A percentile compares a stretch with the other conserved stretches of the same genome.
phyloP scores from a whole-genome alignment of 2,113 vertebrate species.

The Callipepla californica region DNA sequence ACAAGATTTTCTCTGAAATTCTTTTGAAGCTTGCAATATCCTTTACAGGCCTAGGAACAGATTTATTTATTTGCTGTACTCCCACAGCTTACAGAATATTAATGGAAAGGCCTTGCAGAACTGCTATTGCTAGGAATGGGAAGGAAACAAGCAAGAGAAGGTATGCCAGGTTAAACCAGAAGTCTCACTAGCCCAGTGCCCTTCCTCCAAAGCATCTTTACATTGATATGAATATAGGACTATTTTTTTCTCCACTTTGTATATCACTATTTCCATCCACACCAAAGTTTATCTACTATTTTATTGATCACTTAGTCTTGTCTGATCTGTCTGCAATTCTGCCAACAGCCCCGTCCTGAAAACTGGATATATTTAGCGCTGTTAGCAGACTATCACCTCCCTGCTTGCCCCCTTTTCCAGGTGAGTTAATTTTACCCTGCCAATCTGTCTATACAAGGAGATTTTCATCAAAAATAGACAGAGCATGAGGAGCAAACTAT shows the following conservation, averaged over 20 bases:
- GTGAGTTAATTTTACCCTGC: not conserved
- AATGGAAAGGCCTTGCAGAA: not conserved
- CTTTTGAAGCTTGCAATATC: not conserved
- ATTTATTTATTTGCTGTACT: not conserved
- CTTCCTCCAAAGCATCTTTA: not conserved
- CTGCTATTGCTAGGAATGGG: not conserved
- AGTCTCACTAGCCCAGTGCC: not conserved
- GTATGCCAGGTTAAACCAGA: not conserved
- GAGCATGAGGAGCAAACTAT: not conserved
- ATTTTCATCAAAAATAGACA: not conserved
- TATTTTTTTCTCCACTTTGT: not conserved
- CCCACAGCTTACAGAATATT: not conserved
- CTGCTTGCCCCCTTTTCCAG: not conserved
- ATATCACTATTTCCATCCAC: not conserved
- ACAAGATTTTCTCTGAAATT: not conserved
- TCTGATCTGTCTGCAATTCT: not conserved
- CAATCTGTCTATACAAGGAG: not conserved
- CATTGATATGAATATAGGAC: not conserved
- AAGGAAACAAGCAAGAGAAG: not conserved
- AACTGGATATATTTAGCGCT: not conserved
- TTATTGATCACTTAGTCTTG: not conserved
- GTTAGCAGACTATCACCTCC: not conserved
- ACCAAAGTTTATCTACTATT: not conserved
- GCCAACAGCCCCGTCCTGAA: not conserved
- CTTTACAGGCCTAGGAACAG: not conserved